These are phyloP conservation scores for Pentalonia nigronervosa DNA, from an alignment of 1,140 invertebrate genomes.

Conservation along the genomic window DNA sequence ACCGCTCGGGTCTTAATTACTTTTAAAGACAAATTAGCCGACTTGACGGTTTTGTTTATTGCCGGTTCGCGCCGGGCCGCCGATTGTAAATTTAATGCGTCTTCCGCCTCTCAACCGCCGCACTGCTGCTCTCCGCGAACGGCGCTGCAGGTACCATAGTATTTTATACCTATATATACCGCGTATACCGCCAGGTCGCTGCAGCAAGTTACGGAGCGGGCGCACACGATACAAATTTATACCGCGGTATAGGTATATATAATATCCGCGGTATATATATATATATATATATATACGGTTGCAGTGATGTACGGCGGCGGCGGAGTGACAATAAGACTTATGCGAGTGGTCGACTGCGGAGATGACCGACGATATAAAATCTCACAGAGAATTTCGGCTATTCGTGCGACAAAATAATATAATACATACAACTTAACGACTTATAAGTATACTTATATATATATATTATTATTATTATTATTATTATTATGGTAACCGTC, in stretches of 20 bases:
- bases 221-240: neutral
- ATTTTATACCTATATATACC: neutral
- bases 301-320: too few species aligned
- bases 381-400: neutral
- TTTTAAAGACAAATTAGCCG: constrained; percentile 57
- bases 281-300: too few species aligned
- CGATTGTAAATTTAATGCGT: constrained; percentile 56
- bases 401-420: neutral
- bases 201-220: neutral
- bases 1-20: constrained; percentile 51
- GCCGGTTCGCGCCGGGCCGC: constrained; percentile 39
- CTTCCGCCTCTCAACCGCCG: constrained; percentile 33
- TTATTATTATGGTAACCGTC: neutral
- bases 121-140: neutral
- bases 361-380: neutral
- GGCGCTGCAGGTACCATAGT: neutral
- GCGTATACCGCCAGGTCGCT: neutral
- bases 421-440: too few species aligned
- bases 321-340: neutral
- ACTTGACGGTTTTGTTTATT: constrained; percentile 58
- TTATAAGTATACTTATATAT: too few species aligned
- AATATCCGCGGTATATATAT: neutral
- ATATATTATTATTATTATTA: too few species aligned
- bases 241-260: neutral
- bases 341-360: neutral